Evolutionary conservation across 1,140 invertebrate species (phyloP), one percentile per base, ranked within the genome.

Genomic region (Uloborus diversus): DNA sequence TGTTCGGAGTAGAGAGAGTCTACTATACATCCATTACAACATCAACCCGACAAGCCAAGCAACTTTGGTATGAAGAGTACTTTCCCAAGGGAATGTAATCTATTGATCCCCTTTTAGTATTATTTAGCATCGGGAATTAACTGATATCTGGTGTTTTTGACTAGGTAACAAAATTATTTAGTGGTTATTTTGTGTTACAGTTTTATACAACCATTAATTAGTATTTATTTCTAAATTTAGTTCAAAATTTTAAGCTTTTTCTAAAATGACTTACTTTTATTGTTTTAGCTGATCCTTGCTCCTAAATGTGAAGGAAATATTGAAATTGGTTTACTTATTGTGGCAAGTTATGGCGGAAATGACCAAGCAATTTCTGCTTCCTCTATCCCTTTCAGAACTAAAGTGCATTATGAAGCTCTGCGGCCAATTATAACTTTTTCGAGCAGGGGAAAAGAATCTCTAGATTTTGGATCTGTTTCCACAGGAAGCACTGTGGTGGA

Each of bases 231-330:
- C 11, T 25, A 20, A 2, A 20, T 56, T 56, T 56, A 23, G 23
- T 20, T 56, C 13, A 61, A 61, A 61, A n/a, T 61, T 61, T 28
- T 53, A n/a, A 53, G 17, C 56, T 27, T 59, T 27, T 33, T 64
- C 5, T 33, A 30, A 20, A 1, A 23, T 42, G 37, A 27, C 20
- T 42, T 37, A 47, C 17, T 37, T 33, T 20, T 56, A 1, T 20
- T 32, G 11, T 73, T 73, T 17, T 35, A 78, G 73, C 14, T 78
- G 4, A 37, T 51, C 27, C 33, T 78, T 4, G n/a, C 47, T 7
- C 73, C 73, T 23, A 78, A 42, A 35, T 78, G 66, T 42, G 73
- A 65, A 78, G 73, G 73, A 11, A 78, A 56, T 25, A 57, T 65
- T 56, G 11, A 27, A 56, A 62, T 66, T 35, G 30, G 27, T 11